phyloP scores from a whole-genome alignment of 2,797 vertebrate species.

The Alauda arvensis region DNA sequence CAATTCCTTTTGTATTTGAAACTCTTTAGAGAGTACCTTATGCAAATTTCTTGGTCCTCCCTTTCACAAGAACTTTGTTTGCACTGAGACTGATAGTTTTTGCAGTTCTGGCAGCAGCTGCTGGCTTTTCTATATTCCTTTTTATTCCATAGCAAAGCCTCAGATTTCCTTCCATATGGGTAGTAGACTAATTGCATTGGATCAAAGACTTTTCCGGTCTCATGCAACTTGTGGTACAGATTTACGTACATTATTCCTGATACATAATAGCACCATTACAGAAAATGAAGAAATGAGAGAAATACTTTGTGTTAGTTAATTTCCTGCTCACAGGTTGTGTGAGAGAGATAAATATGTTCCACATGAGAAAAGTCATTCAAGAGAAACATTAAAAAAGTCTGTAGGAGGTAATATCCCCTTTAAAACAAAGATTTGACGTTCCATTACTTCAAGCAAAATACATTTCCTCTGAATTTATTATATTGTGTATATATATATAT shows the following conservation, averaged over 20 bases:
- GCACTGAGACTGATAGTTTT: neutral
- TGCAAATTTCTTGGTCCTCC: neutral
- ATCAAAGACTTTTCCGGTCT: neutral
- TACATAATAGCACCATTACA: neutral
- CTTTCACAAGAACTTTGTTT: neutral
- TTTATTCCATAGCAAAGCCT: neutral
- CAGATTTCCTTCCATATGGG: neutral
- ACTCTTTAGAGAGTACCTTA: neutral
- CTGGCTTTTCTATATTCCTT: neutral
- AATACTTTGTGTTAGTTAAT: neutral
- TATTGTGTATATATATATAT: neutral
- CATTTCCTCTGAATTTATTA: neutral
- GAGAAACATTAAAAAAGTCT: neutral
- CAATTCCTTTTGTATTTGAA: neutral
- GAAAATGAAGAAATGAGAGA: neutral
- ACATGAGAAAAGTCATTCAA: neutral
- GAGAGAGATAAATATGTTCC: neutral
- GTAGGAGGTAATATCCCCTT: neutral
- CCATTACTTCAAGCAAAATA: neutral
- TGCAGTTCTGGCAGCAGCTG: neutral
- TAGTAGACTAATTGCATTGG: neutral
- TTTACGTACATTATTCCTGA: neutral
- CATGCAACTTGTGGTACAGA: neutral
- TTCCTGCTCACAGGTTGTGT: neutral
- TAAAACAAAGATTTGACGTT: neutral